Base-by-base conservation (phyloP, 2,113 vertebrate species). In the Hucho hucho region DNA sequence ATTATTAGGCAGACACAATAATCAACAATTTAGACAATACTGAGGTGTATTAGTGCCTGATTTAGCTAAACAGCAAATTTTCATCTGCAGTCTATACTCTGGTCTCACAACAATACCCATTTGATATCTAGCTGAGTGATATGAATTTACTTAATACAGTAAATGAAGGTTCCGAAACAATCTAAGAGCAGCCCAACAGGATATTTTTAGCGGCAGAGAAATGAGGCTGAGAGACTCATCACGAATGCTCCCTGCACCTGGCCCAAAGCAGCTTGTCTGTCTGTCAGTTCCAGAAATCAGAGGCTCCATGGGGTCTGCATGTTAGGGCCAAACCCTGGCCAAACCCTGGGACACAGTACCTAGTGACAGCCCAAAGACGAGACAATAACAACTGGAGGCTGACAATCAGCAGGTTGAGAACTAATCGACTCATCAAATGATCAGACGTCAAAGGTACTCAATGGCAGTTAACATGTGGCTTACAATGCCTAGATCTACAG, bases 221-320 rank as follows among this genome's bases (percentile, higher is more conserved):
- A 25, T 61, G 64, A 64, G 61, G 11, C 29, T 25, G 47, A 49
- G 26, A 12, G 22, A 58, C 73, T 75, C 56, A 47, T 75, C 66
- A 75, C 28, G 63, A 69, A 13, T 69, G 74, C 64, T 43, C 59
- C n/a, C 37, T 73, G 64, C 84, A 84, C 74, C 82, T 84, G 82
- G 77, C 64, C 72, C 49, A 64, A 47, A 64, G 58, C 59, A 80
- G 28, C 58, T 58, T 69, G 70, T 69, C 75, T 77, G 25, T 29
- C 72, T 70, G 72, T 75, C 77, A 79, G 14, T 53, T 28, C 68
- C 74, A 65, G 53, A 74, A 61, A 83, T 28, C 49, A 37, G 69
- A 63, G 69, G 47, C 74, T 59, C 18, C 28, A 69, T 65, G 75
- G 72, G 68, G 75, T 59, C 72, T 24, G 70, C 72, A 4, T 77